Base-by-base conservation (phyloP, 2,113 vertebrate genomes). In the Reinhardtius hippoglossoides region DNA sequence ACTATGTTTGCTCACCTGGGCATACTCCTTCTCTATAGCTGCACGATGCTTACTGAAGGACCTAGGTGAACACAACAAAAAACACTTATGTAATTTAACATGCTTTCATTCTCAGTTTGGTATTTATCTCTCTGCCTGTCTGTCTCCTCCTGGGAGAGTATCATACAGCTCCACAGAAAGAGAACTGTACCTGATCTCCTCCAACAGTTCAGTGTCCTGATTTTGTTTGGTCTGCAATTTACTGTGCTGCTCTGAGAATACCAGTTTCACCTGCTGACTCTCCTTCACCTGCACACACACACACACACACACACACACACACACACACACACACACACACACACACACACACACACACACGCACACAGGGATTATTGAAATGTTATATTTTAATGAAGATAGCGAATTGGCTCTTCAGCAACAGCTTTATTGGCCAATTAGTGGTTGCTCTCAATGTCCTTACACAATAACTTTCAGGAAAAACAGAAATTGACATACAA, bases 31-130 rank as follows among this genome's bases (percentile, higher is more conserved):
- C 89, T 98, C 97, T 75, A 97, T 96, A 50, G 95, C 80, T 0
- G 96, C 95, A 23, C 96, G 93, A 82, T 98, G 96, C 85, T 98
- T 98, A 90, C 95, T 96, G 93, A 96, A 98, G 64, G 95, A 96
- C 93, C 97, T 98, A 87, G 0, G 55, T 42, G 76, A 89, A 73
- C 0, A 15, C 18, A 73, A 24, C 40, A 73, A 18, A 31, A 37
- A 57, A 23, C 52, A 54, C 9, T 50, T 6, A 5, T 21, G 40
- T 27, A 16, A 55, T 16, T 20, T 52, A 54, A 71, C 16, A 61
- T 48, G 4, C 3, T 13, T 0, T 55, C 10, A 24, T 13, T 56
- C 5, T 9, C 16, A 1, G 55, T 3, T 61, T 10, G 63, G 12
- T 26, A 15, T 50, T 31, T 27, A 67, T 60, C 16, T 21, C 0